Conservation (phyloP, 2,888 invertebrate genomes). For the Perithous albicinctus region DNA sequence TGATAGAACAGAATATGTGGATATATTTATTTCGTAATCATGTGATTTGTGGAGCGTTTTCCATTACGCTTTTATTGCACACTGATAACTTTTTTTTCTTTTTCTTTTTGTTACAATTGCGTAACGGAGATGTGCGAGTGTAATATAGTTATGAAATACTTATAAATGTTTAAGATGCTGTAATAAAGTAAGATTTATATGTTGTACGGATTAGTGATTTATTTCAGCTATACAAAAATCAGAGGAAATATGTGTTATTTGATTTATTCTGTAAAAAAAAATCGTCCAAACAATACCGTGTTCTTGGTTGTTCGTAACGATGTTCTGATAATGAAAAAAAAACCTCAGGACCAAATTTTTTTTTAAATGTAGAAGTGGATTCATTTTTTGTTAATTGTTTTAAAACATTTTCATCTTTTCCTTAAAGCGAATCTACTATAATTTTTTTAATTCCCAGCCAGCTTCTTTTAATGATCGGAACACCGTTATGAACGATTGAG, state of each 20-base stretch:
- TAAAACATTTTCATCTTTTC: too few species aligned
- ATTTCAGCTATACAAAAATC: background rate
- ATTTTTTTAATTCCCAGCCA: too few species aligned
- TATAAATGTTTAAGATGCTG: slow-evolving; percentile 66
- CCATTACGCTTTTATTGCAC: slow-evolving; percentile 62
- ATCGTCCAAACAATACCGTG: background rate
- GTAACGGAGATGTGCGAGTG: slow-evolving; percentile 36
- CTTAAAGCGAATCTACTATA: too few species aligned
- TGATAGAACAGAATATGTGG: slow-evolving; percentile 59
- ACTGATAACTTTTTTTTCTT: slow-evolving; percentile 53
- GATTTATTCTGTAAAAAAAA: background rate
- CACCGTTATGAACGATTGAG: too few species aligned
- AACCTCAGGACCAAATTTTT: too few species aligned
- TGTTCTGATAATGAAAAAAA: too few species aligned
- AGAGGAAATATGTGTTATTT: background rate
- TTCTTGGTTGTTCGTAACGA: too few species aligned
- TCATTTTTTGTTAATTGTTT: too few species aligned
- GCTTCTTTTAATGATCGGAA: too few species aligned
- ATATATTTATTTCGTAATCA: slow-evolving; percentile 58
- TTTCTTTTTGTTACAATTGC: slow-evolving; percentile 23
- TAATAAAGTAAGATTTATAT: slow-evolving; percentile 71
- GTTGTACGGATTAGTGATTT: slow-evolving; percentile 51
- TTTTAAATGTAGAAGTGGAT: too few species aligned
- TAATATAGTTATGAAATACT: slow-evolving; percentile 42
- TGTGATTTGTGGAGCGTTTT: slow-evolving; percentile 26